Conservation (phyloP, 2,797 vertebrate species). For the Onychomys arenicola region DNA sequence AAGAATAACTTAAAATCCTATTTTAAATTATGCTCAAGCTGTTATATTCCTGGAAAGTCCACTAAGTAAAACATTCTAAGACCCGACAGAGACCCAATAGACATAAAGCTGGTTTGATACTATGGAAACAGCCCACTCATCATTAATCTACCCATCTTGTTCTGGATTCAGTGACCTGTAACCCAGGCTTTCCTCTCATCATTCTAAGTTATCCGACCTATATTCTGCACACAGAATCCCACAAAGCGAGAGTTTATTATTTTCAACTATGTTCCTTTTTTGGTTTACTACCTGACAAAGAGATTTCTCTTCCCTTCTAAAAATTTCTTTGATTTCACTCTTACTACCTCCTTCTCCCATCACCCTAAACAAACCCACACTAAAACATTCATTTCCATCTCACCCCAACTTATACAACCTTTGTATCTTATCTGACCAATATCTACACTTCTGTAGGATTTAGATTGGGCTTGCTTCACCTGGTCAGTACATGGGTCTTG, state of each 20-base stretch:
- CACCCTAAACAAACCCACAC: background rate
- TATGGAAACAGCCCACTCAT: background rate
- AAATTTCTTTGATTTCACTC: background rate
- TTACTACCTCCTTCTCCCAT: background rate
- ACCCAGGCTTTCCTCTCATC: background rate
- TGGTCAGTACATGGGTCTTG: background rate
- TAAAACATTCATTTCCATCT: background rate
- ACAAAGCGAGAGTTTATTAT: background rate
- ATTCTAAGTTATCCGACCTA: background rate
- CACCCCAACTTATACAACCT: background rate
- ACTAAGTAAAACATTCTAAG: background rate
- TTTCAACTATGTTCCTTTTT: background rate
- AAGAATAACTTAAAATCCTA: background rate
- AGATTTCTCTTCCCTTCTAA: background rate
- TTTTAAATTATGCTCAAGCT: background rate
- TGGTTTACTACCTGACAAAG: background rate
- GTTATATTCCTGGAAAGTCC: conserved; percentile 1
- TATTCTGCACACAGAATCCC: background rate
- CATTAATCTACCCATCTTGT: background rate
- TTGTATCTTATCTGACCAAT: background rate
- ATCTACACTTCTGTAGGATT: background rate
- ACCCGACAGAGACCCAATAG: background rate
- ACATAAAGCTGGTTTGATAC: background rate
- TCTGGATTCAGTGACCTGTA: background rate
- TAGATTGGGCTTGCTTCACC: background rate